phyloP scores from a whole-genome alignment of 2,113 vertebrate species.

The Python bivittatus region DNA sequence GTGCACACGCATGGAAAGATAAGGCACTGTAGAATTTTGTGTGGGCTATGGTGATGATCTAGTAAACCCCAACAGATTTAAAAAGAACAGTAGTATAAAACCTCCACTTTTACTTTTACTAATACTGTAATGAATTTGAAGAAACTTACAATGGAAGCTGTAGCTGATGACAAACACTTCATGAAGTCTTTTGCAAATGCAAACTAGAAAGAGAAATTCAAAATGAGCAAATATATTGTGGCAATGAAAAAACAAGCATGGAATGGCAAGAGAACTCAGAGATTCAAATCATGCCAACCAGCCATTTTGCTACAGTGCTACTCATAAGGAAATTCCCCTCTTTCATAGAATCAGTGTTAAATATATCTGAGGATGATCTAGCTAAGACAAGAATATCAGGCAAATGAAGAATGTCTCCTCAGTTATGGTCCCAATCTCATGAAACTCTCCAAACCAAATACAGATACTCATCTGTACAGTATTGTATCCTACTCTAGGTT shows the following conservation, averaged over 20 bases:
- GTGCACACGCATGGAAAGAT: neutral
- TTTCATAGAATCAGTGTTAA: neutral
- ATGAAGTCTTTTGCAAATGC: constrained; percentile 93
- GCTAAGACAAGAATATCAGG: neutral
- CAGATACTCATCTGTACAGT: neutral
- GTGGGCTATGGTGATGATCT: neutral
- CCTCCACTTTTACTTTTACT: constrained; percentile 29
- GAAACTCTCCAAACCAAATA: neutral
- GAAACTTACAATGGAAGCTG: constrained; percentile 87
- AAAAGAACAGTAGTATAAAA: neutral
- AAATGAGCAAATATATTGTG: constrained; percentile 41
- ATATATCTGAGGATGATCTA: neutral
- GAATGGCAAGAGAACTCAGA: neutral
- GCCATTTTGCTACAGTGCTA: neutral
- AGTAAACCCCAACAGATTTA: neutral
- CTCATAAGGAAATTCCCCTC: neutral
- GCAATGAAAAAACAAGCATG: neutral
- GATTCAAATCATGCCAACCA: neutral
- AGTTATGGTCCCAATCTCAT: neutral
- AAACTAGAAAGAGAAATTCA: constrained; percentile 72
- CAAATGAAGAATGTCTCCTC: neutral
- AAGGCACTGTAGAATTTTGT: neutral
- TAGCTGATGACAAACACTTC: constrained; percentile 87
- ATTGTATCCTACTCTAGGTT: neutral
- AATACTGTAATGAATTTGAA: constrained; percentile 5